Evolutionary conservation across 1,140 invertebrate genomes (phyloP).

Genomic region (Drepana arcuata): DNA sequence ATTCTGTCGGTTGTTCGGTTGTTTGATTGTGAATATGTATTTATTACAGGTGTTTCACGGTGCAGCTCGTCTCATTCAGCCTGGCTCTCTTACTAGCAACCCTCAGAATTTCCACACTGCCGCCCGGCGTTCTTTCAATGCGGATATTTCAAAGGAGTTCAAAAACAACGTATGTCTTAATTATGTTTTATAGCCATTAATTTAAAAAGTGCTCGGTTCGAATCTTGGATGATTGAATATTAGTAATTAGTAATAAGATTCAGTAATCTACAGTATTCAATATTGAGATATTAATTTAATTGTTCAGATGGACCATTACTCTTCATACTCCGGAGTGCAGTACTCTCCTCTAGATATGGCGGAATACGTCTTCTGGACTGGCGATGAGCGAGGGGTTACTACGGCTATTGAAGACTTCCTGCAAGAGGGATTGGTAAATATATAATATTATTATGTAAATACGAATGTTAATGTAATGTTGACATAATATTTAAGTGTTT

Average conservation of each 20-base stretch:
- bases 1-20: too few relatives aligned
- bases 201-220: too few relatives aligned
- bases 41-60: constrained; percentile 70
- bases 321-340: constrained; percentile 71
- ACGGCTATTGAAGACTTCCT: constrained; percentile 81
- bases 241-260: too few relatives aligned
- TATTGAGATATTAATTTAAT: too few relatives aligned
- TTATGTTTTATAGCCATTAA: too few relatives aligned
- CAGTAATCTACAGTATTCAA: too few relatives aligned
- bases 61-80: constrained; percentile 60
- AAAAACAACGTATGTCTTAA: constrained; percentile 56
- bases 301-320: constrained; percentile 59
- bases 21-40: too few relatives aligned
- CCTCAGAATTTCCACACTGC: constrained; percentile 43
- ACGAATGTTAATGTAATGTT: too few relatives aligned
- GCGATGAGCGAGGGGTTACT: constrained; percentile 82
- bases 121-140: constrained; percentile 51
- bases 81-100: constrained; percentile 36
- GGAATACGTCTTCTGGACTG: constrained; percentile 84
- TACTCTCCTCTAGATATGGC: constrained; percentile 82
- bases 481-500: too few relatives aligned
- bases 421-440: constrained; percentile 78
- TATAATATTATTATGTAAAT: too few relatives aligned
- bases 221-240: too few relatives aligned
- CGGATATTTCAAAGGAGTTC: constrained; percentile 56